Percentiles rank a stretch among this genome's conserved stretches.
These are phyloP conservation scores for Periplaneta americana DNA, from an alignment of 1,140 invertebrate species.

Conservation along the genomic window DNA sequence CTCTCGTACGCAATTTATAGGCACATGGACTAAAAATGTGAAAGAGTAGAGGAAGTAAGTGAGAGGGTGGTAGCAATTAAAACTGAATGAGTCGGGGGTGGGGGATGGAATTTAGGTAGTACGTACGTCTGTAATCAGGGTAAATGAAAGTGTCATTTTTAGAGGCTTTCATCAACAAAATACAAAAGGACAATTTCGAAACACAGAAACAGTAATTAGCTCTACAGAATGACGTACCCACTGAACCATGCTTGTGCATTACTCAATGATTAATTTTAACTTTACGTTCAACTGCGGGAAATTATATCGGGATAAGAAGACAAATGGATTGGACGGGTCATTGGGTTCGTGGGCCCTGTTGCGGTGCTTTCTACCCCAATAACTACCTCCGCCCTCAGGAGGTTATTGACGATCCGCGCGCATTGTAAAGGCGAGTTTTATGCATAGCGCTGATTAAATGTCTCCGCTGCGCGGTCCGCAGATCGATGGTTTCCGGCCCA, in stretches of 20 bases:
- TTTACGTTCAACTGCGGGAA: neutral
- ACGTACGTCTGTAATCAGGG: neutral
- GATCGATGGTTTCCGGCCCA: neutral
- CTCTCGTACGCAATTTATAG: neutral
- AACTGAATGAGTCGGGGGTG: neutral
- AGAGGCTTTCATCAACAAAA: neutral
- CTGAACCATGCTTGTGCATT: neutral
- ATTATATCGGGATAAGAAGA: neutral
- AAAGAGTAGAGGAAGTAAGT: neutral
- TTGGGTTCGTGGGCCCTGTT: neutral
- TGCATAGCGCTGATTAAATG: neutral
- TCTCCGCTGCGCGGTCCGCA: neutral
- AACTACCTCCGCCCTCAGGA: too few relatives aligned
- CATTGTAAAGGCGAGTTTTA: neutral
- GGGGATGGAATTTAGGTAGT: neutral
- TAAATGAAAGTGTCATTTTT: neutral
- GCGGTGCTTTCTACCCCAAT: neutral
- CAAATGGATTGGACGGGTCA: neutral
- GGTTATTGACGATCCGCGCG: neutral
- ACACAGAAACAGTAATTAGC: neutral
- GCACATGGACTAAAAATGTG: neutral
- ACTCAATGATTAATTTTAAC: neutral
- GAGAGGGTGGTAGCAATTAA: neutral
- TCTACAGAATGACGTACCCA: neutral
- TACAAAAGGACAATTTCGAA: neutral